Evolutionary conservation across 2,113 vertebrate species (phyloP).

Genomic region (Oreotrochilus melanogaster): DNA sequence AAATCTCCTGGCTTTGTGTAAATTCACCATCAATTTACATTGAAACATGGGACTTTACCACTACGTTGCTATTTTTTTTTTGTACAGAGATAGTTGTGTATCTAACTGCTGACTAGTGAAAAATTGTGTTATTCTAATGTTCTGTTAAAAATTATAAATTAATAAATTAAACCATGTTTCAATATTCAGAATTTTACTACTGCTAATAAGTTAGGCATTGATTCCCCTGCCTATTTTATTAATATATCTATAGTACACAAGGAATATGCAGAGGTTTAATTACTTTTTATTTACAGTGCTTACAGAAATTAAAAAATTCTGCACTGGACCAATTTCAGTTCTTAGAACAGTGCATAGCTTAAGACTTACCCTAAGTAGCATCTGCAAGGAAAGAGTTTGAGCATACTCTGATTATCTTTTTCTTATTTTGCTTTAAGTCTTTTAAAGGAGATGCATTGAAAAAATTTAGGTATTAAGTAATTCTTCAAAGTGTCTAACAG

Average conservation of each 20-base stretch:
- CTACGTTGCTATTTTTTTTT: neutral
- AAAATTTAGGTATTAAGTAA: conserved; percentile 2
- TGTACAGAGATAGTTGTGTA: neutral
- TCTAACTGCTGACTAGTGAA: conserved; percentile 4
- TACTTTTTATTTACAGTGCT: conserved; percentile 40
- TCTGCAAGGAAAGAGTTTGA: neutral
- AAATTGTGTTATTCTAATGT: neutral
- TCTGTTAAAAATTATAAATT: conserved; percentile 53
- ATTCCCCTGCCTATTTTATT: conserved; percentile 56
- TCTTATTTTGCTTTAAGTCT: conserved; percentile 13
- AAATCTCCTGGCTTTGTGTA: conserved; percentile 2
- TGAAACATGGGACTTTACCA: neutral
- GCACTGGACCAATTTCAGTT: neutral
- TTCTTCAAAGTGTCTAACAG: neutral
- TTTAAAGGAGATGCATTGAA: conserved; percentile 21
- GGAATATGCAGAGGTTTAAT: conserved; percentile 25
- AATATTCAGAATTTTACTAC: conserved; percentile 57
- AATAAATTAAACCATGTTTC: conserved; percentile 57
- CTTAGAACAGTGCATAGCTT: neutral
- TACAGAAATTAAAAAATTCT: conserved; percentile 50
- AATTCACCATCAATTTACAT: conserved; percentile 7
- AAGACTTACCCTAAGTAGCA: neutral
- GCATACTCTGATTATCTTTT: neutral
- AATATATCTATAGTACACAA: conserved; percentile 36
- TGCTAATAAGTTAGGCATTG: conserved; percentile 42